phyloP scores from a whole-genome alignment of 2,888 invertebrate genomes.

The Hyalella azteca region DNA sequence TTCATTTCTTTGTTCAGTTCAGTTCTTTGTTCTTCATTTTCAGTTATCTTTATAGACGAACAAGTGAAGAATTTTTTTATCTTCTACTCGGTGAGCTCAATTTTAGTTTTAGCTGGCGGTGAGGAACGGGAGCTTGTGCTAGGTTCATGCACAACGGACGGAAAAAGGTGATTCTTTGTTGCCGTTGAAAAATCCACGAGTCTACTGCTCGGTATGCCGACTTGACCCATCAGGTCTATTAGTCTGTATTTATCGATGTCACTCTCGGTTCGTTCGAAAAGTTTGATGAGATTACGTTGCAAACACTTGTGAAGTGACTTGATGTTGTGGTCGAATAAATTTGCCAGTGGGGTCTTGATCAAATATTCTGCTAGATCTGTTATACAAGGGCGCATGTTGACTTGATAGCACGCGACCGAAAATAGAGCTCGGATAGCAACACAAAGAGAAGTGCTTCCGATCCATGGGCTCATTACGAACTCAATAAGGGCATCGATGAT shows the following conservation, averaged over 20 bases:
- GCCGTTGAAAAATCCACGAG: slow-evolving; percentile 52
- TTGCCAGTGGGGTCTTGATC: no score
- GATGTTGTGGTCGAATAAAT: no score
- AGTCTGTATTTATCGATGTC: slow-evolving; percentile 34
- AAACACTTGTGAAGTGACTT: no score
- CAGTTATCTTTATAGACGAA: neutral
- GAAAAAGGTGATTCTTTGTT: slow-evolving; percentile 40
- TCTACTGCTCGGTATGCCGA: no score
- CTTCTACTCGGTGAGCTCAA: neutral
- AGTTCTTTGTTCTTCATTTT: neutral
- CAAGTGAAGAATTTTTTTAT: neutral
- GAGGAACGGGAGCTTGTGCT: slow-evolving; percentile 43
- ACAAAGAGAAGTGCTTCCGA: no score
- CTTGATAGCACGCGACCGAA: no score
- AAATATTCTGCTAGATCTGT: no score
- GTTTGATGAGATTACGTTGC: slow-evolving; percentile 52
- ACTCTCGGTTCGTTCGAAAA: slow-evolving; percentile 45
- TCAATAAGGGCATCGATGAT: no score
- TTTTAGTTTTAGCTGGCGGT: slow-evolving; percentile 40
- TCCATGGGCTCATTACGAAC: no score
- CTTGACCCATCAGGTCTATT: no score
- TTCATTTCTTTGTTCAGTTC: neutral
- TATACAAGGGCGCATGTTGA: no score
- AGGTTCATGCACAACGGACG: slow-evolving; percentile 22
- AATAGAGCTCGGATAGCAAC: no score